Base-by-base conservation (phyloP, 2,113 vertebrate species). In the Sturnira hondurensis region DNA sequence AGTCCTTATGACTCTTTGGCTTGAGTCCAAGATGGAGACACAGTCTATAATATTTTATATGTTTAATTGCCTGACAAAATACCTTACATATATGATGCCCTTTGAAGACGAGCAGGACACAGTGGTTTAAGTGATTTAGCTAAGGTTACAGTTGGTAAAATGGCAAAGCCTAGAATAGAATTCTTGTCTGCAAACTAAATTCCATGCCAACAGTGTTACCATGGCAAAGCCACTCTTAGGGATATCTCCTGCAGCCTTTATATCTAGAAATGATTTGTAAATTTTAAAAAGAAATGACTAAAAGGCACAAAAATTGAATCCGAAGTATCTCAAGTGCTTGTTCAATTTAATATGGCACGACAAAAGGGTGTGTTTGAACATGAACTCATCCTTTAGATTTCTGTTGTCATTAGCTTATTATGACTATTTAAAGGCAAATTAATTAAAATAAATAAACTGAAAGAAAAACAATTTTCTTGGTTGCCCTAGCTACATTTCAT, bases 251-350 rank as follows among this genome's bases (percentile, higher is more conserved):
- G 41, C 33, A 94, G 54, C 36, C 77, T 90, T 36, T 85, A 2
- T 81, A 94, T 95, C 61, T 82, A 94, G 86, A 95, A 96, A 74
- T 88, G 52, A 92, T 76, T 87, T 96, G 41, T 68, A 83, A 88
- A 68, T 86, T 94, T 96, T 50, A 96, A 94, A 88, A 92, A 89
- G 20, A 22, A 89, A 84, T 63, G 38, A 91, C 78, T 86, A 91
- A 93, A 52, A 94, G 20, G 47, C 61, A 93, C 38, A 85, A 83
- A 89, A 95, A 61, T 78, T 7, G 43, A 88, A 91, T 6, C 28
- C 61, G 71, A 67, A 92, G 56, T 24, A 67, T 82, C 45, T 26
- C 47, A 85, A 65, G 13, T 87, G 6, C 52, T 41, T 68, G 61
- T 47, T 83, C 24, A 22, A 45, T 54, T 91, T 12, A 71, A 24